Evolutionary conservation across 2,888 invertebrate species (phyloP).

Genomic region (Prostheceraeus crozeri): DNA sequence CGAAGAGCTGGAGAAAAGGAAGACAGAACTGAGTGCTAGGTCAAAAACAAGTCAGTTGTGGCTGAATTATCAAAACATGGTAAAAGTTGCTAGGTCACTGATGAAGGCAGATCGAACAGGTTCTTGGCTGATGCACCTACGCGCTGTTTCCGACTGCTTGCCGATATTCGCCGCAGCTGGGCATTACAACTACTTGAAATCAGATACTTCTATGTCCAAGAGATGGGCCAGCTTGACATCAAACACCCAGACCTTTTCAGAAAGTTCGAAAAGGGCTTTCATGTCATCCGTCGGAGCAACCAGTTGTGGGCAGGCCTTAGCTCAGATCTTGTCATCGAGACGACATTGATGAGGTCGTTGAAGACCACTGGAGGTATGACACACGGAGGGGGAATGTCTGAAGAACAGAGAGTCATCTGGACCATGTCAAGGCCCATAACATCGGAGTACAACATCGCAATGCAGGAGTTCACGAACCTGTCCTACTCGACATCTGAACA

Average conservation of each 20-base stretch:
- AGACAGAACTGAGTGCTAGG: constrained; percentile 25
- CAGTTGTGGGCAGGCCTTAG: constrained; percentile 40
- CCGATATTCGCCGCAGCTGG: constrained; percentile 40
- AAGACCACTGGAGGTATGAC: constrained; percentile 37
- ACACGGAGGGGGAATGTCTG: constrained; percentile 38
- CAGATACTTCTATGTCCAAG: constrained; percentile 37
- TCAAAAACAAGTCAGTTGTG: constrained; percentile 38
- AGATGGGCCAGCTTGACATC: constrained; percentile 31
- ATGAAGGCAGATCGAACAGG: constrained; percentile 39
- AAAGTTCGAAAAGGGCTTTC: constrained; percentile 36
- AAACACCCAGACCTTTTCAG: constrained; percentile 33
- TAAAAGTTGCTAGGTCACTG: constrained; percentile 32
- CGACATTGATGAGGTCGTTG: constrained; percentile 39
- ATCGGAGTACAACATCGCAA: constrained; percentile 38
- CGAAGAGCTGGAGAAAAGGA: constrained; percentile 19
- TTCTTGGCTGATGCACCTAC: constrained; percentile 34
- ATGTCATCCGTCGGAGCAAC: constrained; percentile 36
- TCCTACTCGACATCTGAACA: constrained; percentile 38
- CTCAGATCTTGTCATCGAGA: constrained; percentile 40
- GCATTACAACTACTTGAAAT: constrained; percentile 38
- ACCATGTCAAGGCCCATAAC: constrained; percentile 37
- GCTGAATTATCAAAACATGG: constrained; percentile 38
- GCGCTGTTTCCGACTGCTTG: constrained; percentile 34
- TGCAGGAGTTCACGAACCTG: constrained; percentile 39
- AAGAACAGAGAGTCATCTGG: constrained; percentile 39